phyloP scores from a whole-genome alignment of 2,888 invertebrate species.

The Agonopterix heracliana region DNA sequence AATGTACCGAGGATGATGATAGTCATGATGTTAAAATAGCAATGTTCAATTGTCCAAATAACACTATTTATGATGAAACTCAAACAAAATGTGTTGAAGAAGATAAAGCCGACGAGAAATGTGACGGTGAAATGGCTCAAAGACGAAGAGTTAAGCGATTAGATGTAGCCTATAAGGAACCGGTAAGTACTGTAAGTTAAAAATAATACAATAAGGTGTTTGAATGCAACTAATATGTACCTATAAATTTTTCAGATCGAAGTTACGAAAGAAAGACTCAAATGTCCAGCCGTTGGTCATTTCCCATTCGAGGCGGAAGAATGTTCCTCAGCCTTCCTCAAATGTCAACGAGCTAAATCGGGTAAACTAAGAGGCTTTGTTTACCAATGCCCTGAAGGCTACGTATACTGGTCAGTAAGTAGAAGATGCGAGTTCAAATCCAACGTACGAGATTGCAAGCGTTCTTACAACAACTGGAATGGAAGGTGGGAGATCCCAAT shows the following conservation, averaged over 20 bases:
- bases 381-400: slow-evolving; percentile 86
- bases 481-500: slow-evolving; percentile 75
- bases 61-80: slow-evolving; percentile 84
- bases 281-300: slow-evolving; percentile 82
- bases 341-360: slow-evolving; percentile 75
- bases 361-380: slow-evolving; percentile 80
- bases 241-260: slow-evolving; percentile 70
- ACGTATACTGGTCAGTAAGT: slow-evolving; percentile 86
- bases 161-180: slow-evolving; percentile 67
- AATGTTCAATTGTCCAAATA: slow-evolving; percentile 84
- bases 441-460: slow-evolving; percentile 78
- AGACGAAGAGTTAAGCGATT: slow-evolving; percentile 73
- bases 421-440: slow-evolving; percentile 82
- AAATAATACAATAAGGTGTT: neutral
- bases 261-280: slow-evolving; percentile 65
- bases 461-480: slow-evolving; percentile 46
- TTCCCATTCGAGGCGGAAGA: slow-evolving; percentile 80
- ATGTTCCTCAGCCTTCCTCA: slow-evolving; percentile 83
- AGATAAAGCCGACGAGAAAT: slow-evolving; percentile 72
- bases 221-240: neutral
- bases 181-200: slow-evolving; percentile 59
- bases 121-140: slow-evolving; percentile 74
- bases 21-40: slow-evolving; percentile 84
- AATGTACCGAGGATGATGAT: slow-evolving; percentile 81
- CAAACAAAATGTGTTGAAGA: slow-evolving; percentile 83